Evolutionary conservation across 2,888 invertebrate genomes (phyloP).

Genomic region (Oscheius sp.): DNA sequence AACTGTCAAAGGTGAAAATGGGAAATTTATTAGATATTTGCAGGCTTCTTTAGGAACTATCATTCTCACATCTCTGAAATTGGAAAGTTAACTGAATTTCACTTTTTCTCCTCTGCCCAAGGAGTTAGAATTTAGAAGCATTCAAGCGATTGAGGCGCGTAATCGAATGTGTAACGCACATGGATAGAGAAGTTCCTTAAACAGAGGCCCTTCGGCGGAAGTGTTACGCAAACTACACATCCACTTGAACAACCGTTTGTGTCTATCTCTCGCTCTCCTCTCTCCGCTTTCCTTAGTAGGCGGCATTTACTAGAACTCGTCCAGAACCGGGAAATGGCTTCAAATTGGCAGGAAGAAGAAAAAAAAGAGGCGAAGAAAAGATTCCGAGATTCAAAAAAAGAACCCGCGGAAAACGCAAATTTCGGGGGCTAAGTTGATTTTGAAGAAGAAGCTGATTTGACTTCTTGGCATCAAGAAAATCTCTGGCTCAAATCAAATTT

Average conservation of each 20-base stretch:
- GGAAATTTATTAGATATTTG: conserved; percentile 34
- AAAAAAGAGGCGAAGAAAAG: no score
- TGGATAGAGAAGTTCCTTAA: conserved; percentile 14
- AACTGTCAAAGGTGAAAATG: conserved; percentile 31
- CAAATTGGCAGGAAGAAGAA: neutral
- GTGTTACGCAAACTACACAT: conserved; percentile 34
- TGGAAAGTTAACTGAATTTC: neutral
- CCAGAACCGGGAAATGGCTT: neutral
- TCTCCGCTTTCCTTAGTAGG: no score
- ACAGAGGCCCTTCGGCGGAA: conserved; percentile 22
- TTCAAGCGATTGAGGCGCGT: conserved; percentile 37
- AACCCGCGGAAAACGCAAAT: neutral
- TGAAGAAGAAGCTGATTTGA: conserved; percentile 15
- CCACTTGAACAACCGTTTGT: conserved; percentile 6
- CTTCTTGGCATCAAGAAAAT: neutral
- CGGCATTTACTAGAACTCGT: no score
- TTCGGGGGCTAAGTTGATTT: conserved; percentile 21
- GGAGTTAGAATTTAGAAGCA: conserved; percentile 13
- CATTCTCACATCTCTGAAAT: conserved; percentile 34
- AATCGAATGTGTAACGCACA: conserved; percentile 36
- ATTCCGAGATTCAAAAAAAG: neutral
- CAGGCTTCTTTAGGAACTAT: conserved; percentile 25
- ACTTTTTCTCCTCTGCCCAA: neutral
- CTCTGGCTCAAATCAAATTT: neutral
- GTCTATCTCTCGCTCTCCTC: neutral